Percentiles rank a stretch among this genome's conserved stretches.
Conservation (phyloP, 1,140 invertebrate genomes). For the Mactra quadrangularis region DNA sequence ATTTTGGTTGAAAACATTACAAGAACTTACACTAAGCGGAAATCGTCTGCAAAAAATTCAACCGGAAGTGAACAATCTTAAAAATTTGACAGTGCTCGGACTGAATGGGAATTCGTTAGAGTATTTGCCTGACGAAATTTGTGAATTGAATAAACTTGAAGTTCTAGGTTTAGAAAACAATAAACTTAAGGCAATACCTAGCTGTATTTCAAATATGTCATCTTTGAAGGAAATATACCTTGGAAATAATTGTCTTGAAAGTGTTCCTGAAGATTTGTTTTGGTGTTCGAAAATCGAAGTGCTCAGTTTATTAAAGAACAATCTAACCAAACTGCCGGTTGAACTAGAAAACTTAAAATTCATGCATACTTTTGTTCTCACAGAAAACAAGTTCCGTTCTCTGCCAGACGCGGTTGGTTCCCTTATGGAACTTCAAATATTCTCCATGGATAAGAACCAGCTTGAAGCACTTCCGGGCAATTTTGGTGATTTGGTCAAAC, state of each 20-base stretch:
- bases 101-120: conserved; percentile 78
- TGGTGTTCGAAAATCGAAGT: conserved; percentile 79
- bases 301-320: conserved; percentile 75
- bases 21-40: conserved; percentile 76
- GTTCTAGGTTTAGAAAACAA: conserved; percentile 79
- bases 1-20: conserved; percentile 76
- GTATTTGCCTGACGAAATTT: conserved; percentile 75
- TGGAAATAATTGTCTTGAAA: conserved; percentile 75
- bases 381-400: conserved; percentile 71
- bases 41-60: conserved; percentile 76
- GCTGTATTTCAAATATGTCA: conserved; percentile 77
- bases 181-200: conserved; percentile 70
- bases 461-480: conserved; percentile 74
- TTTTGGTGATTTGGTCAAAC: conserved; percentile 73
- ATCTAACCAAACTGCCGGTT: conserved; percentile 72
- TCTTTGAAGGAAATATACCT: conserved; percentile 78
- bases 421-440: conserved; percentile 68
- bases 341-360: conserved; percentile 76
- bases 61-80: conserved; percentile 75
- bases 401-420: conserved; percentile 73
- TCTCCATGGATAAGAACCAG: conserved; percentile 74
- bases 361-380: conserved; percentile 72
- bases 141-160: conserved; percentile 70
- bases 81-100: conserved; percentile 75
- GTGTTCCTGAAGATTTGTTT: conserved; percentile 78